These are phyloP conservation scores for Parazoanthus atlanticus DNA, from an alignment of 92 coral and sea anemone species.

Conservation along the genomic window DNA sequence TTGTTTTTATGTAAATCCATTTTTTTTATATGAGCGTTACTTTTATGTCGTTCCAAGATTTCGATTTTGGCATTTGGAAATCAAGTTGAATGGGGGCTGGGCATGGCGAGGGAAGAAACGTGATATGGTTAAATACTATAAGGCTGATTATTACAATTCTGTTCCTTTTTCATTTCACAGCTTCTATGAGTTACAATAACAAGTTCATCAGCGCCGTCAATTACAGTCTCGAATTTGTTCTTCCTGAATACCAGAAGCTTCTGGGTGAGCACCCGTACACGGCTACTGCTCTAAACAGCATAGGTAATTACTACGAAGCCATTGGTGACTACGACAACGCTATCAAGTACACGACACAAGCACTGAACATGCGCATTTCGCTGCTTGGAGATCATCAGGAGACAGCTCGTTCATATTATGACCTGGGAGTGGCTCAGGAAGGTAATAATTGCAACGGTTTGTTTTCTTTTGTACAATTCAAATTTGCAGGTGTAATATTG, in stretches of 20 bases:
- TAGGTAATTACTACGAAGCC: slow-evolving; percentile 53
- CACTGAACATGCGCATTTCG: slow-evolving; percentile 48
- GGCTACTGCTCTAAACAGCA: slow-evolving; percentile 62
- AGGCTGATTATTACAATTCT: not conserved
- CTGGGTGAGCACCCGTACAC: slow-evolving; percentile 64
- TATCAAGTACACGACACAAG: slow-evolving; percentile 44
- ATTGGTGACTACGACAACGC: slow-evolving; percentile 45
- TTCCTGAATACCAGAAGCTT: slow-evolving; percentile 46
- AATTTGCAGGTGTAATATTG: no score
- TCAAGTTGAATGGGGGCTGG: no score
- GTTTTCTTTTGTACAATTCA: no score
- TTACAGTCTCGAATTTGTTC: slow-evolving; percentile 27
- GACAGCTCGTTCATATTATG: slow-evolving; percentile 57
- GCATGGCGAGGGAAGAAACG: no score
- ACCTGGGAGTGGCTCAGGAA: slow-evolving; percentile 51
- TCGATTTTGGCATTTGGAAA: no score
- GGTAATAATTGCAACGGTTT: no score
- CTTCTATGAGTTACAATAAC: slow-evolving; percentile 36
- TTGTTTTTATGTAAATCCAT: no score
- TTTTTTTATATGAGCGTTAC: no score
- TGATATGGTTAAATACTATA: not conserved
- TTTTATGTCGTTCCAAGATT: no score
- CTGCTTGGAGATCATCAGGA: slow-evolving; percentile 58
- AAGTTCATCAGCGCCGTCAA: slow-evolving; percentile 33
- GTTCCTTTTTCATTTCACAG: not conserved